A percentile compares a stretch with the other conserved stretches of the same genome.
These are phyloP conservation scores for Drosophila subobscura DNA, from an alignment of 1,140 invertebrate genomes.

Conservation along the genomic window DNA sequence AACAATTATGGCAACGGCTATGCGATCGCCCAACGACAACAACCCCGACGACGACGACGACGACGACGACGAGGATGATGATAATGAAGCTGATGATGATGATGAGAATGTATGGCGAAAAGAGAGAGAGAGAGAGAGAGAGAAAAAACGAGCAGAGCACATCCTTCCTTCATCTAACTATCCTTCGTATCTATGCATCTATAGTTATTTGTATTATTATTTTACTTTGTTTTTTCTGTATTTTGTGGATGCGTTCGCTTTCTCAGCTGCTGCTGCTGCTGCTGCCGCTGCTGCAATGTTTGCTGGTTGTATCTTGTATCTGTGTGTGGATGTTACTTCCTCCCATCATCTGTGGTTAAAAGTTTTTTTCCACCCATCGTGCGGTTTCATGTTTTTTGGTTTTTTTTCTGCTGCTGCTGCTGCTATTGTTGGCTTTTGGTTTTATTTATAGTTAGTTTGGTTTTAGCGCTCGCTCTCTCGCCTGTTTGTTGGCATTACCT, in stretches of 20 bases:
- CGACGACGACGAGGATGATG: slow-evolving; percentile 22
- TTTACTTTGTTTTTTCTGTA: slow-evolving; percentile 66
- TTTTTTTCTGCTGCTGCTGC: slow-evolving; percentile 19
- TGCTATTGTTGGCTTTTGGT: slow-evolving; percentile 70
- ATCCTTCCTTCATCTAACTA: slow-evolving; percentile 73
- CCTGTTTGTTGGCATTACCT: slow-evolving; percentile 22
- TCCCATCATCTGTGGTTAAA: background rate
- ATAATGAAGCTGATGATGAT: slow-evolving; percentile 41
- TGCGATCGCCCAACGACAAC: slow-evolving; percentile 51
- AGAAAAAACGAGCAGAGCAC: slow-evolving; percentile 11
- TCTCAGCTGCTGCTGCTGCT: slow-evolving; percentile 26
- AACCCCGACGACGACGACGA: slow-evolving; percentile 12
- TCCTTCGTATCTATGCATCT: slow-evolving; percentile 76
- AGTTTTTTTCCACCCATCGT: background rate
- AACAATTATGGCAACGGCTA: slow-evolving; percentile 75
- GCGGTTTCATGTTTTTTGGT: slow-evolving; percentile 6
- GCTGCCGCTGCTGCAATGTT: slow-evolving; percentile 1
- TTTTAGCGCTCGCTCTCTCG: slow-evolving; percentile 64
- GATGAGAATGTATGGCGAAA: slow-evolving; percentile 4
- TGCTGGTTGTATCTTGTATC: no score
- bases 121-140: background rate
- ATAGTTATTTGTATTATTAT: slow-evolving; percentile 81
- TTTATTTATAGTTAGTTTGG: slow-evolving; percentile 79
- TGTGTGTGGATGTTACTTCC: background rate
- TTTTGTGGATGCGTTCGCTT: slow-evolving; percentile 38